These are phyloP conservation scores for Edolisoma coerulescens DNA, from an alignment of 2,113 vertebrate species.

Conservation along the genomic window DNA sequence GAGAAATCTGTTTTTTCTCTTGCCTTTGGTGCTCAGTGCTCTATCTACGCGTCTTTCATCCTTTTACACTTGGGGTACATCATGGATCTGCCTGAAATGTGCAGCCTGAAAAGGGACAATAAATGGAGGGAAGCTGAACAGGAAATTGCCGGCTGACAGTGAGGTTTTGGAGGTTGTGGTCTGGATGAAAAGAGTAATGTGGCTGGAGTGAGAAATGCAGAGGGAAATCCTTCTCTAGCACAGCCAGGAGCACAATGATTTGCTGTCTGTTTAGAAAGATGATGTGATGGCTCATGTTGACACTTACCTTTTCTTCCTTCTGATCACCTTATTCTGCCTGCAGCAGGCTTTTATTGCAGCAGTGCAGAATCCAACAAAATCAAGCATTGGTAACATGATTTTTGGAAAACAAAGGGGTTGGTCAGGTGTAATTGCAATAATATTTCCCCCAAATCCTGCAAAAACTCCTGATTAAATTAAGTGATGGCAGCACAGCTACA, in stretches of 20 bases:
- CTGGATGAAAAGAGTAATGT: neutral
- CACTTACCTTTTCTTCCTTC: neutral
- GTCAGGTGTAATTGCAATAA: neutral
- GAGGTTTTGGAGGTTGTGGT: neutral
- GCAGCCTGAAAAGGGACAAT: neutral
- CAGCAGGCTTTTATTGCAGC: neutral
- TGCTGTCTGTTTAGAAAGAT: neutral
- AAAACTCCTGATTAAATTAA: neutral
- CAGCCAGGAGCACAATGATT: neutral
- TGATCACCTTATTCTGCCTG: neutral
- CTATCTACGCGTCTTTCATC: neutral
- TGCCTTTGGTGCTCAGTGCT: neutral
- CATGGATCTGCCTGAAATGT: neutral
- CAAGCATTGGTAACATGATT: accelerated
- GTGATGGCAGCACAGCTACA: neutral
- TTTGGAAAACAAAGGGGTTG: neutral
- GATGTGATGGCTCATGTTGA: neutral
- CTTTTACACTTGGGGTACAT: neutral
- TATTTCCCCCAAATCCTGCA: neutral
- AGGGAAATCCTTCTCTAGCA: neutral
- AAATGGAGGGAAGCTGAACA: neutral
- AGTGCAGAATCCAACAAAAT: neutral
- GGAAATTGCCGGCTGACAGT: neutral
- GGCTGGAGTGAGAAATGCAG: neutral
- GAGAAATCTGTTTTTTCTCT: neutral